Conservation (phyloP, 2,113 vertebrate species). For the Merops nubicus region DNA sequence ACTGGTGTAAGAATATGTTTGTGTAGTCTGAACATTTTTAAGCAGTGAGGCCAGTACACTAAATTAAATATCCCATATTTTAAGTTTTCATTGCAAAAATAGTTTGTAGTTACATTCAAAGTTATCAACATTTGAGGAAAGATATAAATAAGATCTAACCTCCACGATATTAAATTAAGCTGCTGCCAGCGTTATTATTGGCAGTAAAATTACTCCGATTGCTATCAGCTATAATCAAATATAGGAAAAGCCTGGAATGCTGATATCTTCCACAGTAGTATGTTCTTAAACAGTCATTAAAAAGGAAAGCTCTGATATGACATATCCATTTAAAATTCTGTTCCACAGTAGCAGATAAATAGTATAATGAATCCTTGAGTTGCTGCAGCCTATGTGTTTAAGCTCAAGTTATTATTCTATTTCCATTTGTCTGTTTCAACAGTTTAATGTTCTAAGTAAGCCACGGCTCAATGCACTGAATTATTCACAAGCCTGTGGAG, state of each 20-base stretch:
- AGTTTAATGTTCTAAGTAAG: conserved; percentile 29
- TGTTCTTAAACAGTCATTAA: conserved; percentile 29
- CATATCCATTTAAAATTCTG: conserved; percentile 47
- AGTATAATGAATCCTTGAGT: conserved; percentile 47
- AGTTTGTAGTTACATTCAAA: background rate
- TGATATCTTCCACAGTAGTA: conserved; percentile 34
- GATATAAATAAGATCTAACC: conserved; percentile 62
- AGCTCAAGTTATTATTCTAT: conserved; percentile 46
- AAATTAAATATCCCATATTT: conserved; percentile 11
- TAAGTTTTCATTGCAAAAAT: background rate
- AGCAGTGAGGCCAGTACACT: background rate
- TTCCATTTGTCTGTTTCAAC: conserved; percentile 40
- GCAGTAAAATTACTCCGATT: conserved; percentile 77
- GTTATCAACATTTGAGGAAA: conserved; percentile 64
- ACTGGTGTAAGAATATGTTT: background rate
- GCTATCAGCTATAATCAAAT: conserved; percentile 85
- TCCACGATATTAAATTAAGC: conserved; percentile 68
- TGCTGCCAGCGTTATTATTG: conserved; percentile 76
- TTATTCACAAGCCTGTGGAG: conserved; percentile 1
- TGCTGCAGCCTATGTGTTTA: conserved; percentile 5
- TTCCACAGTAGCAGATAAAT: conserved; percentile 60
- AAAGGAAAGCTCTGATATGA: conserved; percentile 54
- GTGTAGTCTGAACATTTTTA: background rate
- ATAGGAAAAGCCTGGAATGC: conserved; percentile 72
- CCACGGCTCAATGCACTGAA: background rate